Conservation (phyloP, 2,888 invertebrate species). For the Campoletis raptor region DNA sequence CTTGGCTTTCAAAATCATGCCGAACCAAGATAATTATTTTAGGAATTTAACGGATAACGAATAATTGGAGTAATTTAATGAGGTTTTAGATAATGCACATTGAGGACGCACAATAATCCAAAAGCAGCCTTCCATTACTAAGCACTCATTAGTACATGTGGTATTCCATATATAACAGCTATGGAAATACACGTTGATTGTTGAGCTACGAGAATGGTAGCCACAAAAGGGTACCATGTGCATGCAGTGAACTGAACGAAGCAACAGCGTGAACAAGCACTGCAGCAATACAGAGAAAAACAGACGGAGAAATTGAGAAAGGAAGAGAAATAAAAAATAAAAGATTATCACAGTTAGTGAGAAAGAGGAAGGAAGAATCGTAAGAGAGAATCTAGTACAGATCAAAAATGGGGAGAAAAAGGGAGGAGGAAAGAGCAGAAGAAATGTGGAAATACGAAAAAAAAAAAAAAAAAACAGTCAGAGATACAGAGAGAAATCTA, state of each 20-base stretch:
- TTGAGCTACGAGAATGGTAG: conserved; percentile 43
- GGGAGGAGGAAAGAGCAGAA: not conserved
- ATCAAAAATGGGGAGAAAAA: not conserved
- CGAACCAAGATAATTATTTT: not conserved
- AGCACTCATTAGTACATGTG: conserved; percentile 50
- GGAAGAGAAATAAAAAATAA: not conserved
- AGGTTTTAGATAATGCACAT: not conserved
- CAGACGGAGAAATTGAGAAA: not conserved
- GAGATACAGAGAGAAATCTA: conserved; percentile 43
- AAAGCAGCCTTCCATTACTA: not conserved
- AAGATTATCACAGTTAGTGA: not conserved
- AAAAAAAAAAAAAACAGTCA: not conserved
- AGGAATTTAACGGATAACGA: not conserved
- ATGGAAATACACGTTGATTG: conserved; percentile 45
- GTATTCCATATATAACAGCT: conserved; percentile 3
- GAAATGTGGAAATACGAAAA: not conserved
- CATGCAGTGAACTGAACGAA: not conserved
- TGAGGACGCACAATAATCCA: too few species aligned
- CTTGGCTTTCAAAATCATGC: not conserved
- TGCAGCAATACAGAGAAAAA: conserved; percentile 11
- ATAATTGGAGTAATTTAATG: not conserved
- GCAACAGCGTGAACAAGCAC: conserved; percentile 30
- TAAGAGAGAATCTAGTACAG: not conserved
- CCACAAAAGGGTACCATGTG: not conserved
- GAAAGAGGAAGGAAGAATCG: not conserved